Conservation (phyloP, 2,888 invertebrate species). For the Nezara viridula region DNA sequence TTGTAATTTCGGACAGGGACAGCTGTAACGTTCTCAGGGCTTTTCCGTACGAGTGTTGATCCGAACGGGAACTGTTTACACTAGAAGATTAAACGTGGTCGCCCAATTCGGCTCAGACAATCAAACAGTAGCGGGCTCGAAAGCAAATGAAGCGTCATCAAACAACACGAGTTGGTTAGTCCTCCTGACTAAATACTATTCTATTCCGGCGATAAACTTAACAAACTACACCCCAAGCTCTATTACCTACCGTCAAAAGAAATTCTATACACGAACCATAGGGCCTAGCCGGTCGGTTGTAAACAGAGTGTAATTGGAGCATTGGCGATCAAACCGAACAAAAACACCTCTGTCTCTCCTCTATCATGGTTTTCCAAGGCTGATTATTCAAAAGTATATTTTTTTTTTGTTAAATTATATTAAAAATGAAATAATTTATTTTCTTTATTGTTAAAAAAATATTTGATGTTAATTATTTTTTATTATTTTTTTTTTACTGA, state of each 20-base stretch:
- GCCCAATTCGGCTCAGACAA: constrained; percentile 14
- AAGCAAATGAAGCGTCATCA: constrained; percentile 15
- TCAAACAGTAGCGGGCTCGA: not conserved
- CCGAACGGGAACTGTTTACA: not conserved
- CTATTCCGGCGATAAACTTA: not conserved
- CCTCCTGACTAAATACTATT: not conserved
- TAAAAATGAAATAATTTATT: no score
- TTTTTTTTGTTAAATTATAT: no score
- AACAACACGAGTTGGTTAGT: constrained; percentile 19
- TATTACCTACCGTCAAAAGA: not conserved
- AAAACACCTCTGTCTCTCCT: not conserved
- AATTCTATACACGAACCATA: not conserved
- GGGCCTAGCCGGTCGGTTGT: not conserved
- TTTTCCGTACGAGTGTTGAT: not conserved
- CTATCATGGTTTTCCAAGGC: no score
- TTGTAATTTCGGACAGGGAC: not conserved
- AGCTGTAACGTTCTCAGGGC: not conserved
- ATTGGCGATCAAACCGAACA: not conserved
- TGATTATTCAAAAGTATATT: no score
- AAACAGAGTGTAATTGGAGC: not conserved
- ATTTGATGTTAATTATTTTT: no score
- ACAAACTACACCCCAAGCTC: not conserved
- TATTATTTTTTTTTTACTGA: no score
- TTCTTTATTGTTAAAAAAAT: no score
- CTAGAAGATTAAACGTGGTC: constrained; percentile 26